A percentile compares a stretch with the other conserved stretches of the same genome.
phyloP scores from a whole-genome alignment of 2,113 vertebrate genomes.

The Columba livia region DNA sequence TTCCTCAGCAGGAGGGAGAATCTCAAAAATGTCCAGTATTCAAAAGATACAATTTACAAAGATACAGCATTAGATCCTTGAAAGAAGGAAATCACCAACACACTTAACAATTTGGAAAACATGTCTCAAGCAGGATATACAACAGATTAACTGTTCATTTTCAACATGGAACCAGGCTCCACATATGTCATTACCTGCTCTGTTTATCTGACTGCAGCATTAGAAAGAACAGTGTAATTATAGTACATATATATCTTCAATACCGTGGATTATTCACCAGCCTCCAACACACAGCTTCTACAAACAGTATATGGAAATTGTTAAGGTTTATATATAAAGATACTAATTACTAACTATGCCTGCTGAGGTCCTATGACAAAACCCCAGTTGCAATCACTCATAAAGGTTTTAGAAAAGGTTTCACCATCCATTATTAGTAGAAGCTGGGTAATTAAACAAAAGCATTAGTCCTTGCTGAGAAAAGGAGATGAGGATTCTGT shows the following conservation, averaged over 20 bases:
- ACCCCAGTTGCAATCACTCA: neutral
- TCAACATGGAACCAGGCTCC: neutral
- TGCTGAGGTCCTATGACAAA: neutral
- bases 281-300: neutral
- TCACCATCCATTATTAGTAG: neutral
- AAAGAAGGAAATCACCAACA: neutral
- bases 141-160: neutral
- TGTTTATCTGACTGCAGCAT: neutral
- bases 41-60: neutral
- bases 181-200: neutral
- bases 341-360: neutral
- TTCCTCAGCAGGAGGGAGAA: fast-evolving
- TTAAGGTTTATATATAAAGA: neutral
- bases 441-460: neutral
- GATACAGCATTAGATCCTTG: fast-evolving
- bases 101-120: neutral
- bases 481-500: neutral
- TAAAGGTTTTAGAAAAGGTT: neutral
- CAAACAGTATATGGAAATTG: neutral
- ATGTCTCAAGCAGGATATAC: neutral
- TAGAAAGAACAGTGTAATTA: neutral
- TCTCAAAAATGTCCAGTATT: neutral
- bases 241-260: neutral
- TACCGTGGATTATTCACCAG: neutral
- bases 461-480: neutral